Evolutionary conservation across 2,888 invertebrate species (phyloP), one percentile per base, ranked within the genome.

Genomic region (Eupeodes latifasciatus): DNA sequence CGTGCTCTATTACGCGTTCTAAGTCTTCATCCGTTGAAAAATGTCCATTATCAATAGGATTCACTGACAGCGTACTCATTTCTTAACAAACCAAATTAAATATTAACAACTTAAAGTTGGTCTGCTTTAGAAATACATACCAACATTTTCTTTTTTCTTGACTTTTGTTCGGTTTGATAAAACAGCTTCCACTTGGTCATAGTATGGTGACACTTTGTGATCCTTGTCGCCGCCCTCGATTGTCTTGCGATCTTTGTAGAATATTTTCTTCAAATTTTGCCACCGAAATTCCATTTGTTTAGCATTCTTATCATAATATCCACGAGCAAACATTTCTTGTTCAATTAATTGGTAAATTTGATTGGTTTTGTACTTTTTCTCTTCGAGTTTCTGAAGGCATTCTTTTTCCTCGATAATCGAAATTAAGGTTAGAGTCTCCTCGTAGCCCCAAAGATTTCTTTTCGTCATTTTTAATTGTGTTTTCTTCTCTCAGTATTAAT

Each of bases 221-320:
- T 5, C 19, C 1, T 12, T 40, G 0, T 16, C 16, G 16, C 40
- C 55, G 1, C 1, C 55, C 4, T 19, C 71, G 2, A 71, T 3
- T 0, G 14, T 19, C 40, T 55, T 55, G 12, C 44, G 53, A 10
- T 71, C 71, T 1, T 9, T 55, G 19, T 55, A 71, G 19, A 44
- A 71, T 14, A 14, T 44, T 40, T 71, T 12, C 12, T 40, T 19
- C 7, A 71, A 55, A 40, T 71, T 71, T 44, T 71, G 40, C 71
- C 71, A 71, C 19, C 71, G n/a, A 11, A 71, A 55, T 19, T 53
- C 12, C 40, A 55, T 71, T 55, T 71, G 55, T 19, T 55, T 55
- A 3, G 55, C 55, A 55, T 55, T 71, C 44, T 71, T 71, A 10
- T 71, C 71, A 14, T 55, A 55, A 44, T 19, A 71, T 16, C 71